A percentile compares a stretch with the other conserved stretches of the same genome.
Evolutionary conservation across 2,113 vertebrate genomes (phyloP).

Genomic region (Sinocyclocheilus anophthalmus): DNA sequence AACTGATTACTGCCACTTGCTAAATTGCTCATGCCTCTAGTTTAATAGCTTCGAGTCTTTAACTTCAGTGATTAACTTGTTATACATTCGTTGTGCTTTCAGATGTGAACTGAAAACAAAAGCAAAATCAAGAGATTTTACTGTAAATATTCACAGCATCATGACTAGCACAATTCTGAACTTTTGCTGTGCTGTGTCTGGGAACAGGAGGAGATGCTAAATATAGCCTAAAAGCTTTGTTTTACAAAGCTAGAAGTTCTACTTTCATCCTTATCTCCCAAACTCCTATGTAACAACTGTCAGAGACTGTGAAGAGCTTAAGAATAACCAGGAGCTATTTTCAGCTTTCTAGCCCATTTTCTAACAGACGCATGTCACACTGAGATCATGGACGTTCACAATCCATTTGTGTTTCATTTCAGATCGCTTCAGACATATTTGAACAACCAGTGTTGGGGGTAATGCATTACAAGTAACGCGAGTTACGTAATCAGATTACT

Average conservation of each 20-base stretch:
- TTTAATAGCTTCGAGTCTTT: no score
- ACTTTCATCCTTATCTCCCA: slow-evolving; percentile 34
- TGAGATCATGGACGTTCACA: no score
- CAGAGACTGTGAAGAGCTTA: slow-evolving; percentile 47
- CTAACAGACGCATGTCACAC: not conserved
- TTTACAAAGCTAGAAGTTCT: slow-evolving; percentile 20
- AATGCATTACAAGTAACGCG: no score
- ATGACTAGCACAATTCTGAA: not conserved
- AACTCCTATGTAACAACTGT: not conserved
- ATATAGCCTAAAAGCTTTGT: slow-evolving; percentile 58
- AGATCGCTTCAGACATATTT: no score
- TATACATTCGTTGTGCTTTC: not conserved
- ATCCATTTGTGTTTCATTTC: no score
- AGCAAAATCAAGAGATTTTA: not conserved
- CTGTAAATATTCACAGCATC: not conserved
- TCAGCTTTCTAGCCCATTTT: not conserved
- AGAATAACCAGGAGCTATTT: slow-evolving; percentile 24
- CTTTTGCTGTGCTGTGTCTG: not conserved
- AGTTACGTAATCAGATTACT: no score
- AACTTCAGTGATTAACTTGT: no score
- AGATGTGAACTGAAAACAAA: not conserved
- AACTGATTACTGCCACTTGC: not conserved
- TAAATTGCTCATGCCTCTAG: not conserved
- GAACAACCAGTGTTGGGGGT: no score
- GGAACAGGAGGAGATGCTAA: slow-evolving; percentile 52